These are phyloP conservation scores for Archips xylosteana DNA, from an alignment of 2,888 invertebrate species.

Conservation along the genomic window DNA sequence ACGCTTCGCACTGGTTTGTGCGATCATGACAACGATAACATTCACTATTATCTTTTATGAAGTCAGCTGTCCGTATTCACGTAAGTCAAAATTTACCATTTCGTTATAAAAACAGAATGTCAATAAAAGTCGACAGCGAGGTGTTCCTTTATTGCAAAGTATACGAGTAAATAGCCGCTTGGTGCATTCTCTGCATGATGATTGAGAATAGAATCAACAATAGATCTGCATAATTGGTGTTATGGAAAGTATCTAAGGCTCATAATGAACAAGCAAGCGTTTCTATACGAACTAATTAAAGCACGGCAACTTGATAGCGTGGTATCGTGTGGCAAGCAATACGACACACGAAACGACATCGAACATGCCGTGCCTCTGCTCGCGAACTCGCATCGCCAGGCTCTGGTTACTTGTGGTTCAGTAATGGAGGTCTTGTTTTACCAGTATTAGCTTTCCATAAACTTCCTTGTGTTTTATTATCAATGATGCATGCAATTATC, in stretches of 20 bases:
- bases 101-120: background rate
- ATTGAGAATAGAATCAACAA: background rate
- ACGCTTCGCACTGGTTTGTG: constrained; percentile 23
- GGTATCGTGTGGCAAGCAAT: constrained; percentile 68
- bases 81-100: background rate
- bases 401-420: constrained; percentile 71
- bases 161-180: background rate
- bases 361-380: constrained; percentile 50
- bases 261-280: constrained; percentile 52
- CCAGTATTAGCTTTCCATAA: constrained; percentile 60
- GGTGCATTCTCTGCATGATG: background rate
- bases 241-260: background rate
- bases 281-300: constrained; percentile 74
- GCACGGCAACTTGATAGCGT: constrained; percentile 69
- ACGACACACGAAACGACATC: constrained; percentile 71
- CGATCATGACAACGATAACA: constrained; percentile 27
- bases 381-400: constrained; percentile 48
- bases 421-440: constrained; percentile 55
- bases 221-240: background rate
- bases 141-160: background rate
- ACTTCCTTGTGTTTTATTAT: constrained; percentile 50
- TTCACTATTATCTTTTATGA: constrained; percentile 20
- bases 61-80: background rate
- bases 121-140: background rate
- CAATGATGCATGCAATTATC: constrained; percentile 5